phyloP scores from a whole-genome alignment of 2,888 invertebrate species.

The Eristalinus aeneus region DNA sequence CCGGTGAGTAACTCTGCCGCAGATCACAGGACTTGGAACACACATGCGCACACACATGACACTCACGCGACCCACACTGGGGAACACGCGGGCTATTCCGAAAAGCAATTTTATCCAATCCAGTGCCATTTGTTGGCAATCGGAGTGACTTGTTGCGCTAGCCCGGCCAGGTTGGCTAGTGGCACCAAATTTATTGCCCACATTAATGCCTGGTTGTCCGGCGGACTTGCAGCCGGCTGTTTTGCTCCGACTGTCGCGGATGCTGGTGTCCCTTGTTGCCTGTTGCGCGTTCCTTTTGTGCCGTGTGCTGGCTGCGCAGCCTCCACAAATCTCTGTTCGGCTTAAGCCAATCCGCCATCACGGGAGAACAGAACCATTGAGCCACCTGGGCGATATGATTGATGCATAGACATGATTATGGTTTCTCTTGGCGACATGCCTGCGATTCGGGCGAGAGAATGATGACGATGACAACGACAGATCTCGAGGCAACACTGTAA shows the following conservation, averaged over 20 bases:
- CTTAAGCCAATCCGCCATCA: slow-evolving; percentile 60
- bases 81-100: slow-evolving; percentile 51
- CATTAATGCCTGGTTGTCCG: slow-evolving; percentile 67
- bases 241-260: slow-evolving; percentile 1
- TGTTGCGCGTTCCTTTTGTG: slow-evolving; percentile 34
- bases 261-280: slow-evolving; percentile 45
- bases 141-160: slow-evolving; percentile 62
- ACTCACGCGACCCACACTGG: slow-evolving; percentile 54
- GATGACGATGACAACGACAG: slow-evolving; percentile 37
- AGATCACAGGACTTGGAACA: slow-evolving; percentile 54
- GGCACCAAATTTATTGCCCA: slow-evolving; percentile 70
- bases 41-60: slow-evolving; percentile 20
- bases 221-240: slow-evolving; percentile 57
- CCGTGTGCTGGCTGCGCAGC: slow-evolving; percentile 50
- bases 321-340: slow-evolving; percentile 61
- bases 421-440: slow-evolving; percentile 59
- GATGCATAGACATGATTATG: slow-evolving; percentile 69
- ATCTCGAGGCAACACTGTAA: slow-evolving; percentile 62
- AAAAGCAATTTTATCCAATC: slow-evolving; percentile 61
- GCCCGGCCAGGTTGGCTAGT: slow-evolving; percentile 41
- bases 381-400: slow-evolving; percentile 70
- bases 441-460: slow-evolving; percentile 22
- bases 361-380: slow-evolving; percentile 55
- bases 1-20: slow-evolving; percentile 57
- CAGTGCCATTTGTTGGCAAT: slow-evolving; percentile 69